Percentiles rank a stretch among this genome's conserved stretches.
phyloP scores from a whole-genome alignment of 2,113 vertebrate species.

The Brachyhypopomus gauderio region DNA sequence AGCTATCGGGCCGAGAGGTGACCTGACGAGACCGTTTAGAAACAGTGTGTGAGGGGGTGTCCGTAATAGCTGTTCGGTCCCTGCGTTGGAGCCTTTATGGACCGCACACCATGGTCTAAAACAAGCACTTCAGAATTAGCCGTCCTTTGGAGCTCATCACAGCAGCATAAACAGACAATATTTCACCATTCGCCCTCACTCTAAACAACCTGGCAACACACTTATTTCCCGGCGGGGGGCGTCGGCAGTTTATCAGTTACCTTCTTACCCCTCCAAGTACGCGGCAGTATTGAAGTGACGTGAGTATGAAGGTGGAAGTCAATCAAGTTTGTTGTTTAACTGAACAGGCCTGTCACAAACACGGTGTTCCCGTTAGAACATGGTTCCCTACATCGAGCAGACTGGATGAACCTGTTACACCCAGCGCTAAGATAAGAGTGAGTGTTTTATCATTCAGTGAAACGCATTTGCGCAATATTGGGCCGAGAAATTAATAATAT shows the following conservation, averaged over 20 bases:
- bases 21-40: not conserved
- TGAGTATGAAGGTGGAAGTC: too few relatives aligned
- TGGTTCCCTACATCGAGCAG: too few relatives aligned
- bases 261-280: too few relatives aligned
- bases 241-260: too few relatives aligned
- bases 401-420: not conserved
- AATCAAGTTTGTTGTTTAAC: too few relatives aligned
- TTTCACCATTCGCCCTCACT: slow-evolving; percentile 13
- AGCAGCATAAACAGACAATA: slow-evolving; percentile 13
- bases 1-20: not conserved
- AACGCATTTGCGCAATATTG: not conserved
- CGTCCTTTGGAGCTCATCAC: not conserved
- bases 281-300: too few relatives aligned
- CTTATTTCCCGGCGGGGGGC: not conserved
- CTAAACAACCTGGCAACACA: not conserved
- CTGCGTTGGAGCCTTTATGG: not conserved
- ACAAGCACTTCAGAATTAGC: not conserved
- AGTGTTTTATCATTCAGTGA: not conserved
- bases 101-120: not conserved
- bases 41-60: not conserved
- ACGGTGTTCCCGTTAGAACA: too few relatives aligned
- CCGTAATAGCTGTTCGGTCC: not conserved
- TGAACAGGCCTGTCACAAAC: too few relatives aligned
- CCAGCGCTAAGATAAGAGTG: not conserved
- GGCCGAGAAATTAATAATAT: not conserved